Percentiles rank a stretch among this genome's conserved stretches.
phyloP scores from a whole-genome alignment of 2,113 vertebrate species.

The Psittacula cyanocephala region DNA sequence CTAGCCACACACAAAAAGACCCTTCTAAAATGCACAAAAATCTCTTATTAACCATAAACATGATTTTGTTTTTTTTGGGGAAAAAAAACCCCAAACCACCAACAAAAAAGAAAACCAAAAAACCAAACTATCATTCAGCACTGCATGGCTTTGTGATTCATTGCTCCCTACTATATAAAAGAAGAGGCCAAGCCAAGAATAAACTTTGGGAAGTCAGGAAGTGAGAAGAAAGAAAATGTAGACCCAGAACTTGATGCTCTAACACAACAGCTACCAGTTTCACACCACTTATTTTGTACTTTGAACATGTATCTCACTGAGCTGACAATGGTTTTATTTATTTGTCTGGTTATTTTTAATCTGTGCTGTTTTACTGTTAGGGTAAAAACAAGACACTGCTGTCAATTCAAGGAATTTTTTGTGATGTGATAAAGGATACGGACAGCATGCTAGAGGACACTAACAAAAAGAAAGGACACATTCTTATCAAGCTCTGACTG shows the following conservation, averaged over 20 bases:
- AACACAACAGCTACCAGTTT: background rate
- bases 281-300: background rate
- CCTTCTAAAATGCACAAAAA: conserved; percentile 12
- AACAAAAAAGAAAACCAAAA: background rate
- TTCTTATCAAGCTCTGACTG: background rate
- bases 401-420: conserved; percentile 49
- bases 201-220: conserved; percentile 1
- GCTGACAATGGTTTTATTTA: conserved; percentile 33
- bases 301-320: conserved; percentile 1
- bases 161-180: background rate
- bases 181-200: background rate
- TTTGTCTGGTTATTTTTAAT: conserved; percentile 60
- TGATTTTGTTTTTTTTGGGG: background rate
- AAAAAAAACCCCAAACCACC: background rate
- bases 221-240: background rate
- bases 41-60: background rate
- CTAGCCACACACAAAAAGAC: background rate
- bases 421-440: background rate
- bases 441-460: background rate
- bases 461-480: background rate
- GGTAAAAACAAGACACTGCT: conserved; percentile 1
- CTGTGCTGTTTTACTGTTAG: conserved; percentile 24
- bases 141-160: conserved; percentile 1
- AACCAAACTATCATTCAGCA: background rate
- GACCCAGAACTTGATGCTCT: background rate